Evolutionary conservation across 2,797 vertebrate genomes (phyloP).

Genomic region (Peromyscus nudipes): DNA sequence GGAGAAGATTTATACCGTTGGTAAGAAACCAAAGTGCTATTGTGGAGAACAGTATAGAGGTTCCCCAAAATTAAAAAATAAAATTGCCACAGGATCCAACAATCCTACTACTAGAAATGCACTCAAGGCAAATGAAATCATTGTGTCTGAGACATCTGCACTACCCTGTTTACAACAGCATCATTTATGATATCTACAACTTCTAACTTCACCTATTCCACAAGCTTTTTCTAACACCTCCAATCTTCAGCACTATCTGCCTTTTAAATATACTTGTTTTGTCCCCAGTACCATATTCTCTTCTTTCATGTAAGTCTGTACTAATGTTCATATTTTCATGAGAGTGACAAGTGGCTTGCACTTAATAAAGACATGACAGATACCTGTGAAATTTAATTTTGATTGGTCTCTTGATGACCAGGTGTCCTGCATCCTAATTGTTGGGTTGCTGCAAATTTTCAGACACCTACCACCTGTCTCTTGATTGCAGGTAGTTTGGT

Average conservation of each 20-base stretch:
- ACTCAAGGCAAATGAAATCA: not conserved
- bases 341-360: not conserved
- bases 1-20: not conserved
- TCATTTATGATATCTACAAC: not conserved
- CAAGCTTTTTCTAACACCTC: not conserved
- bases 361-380: not conserved
- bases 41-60: not conserved
- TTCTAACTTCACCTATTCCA: not conserved
- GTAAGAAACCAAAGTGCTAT: not conserved
- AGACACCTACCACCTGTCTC: not conserved
- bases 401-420: not conserved
- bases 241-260: no score
- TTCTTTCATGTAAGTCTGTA: not conserved
- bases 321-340: constrained; percentile 3
- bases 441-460: not conserved
- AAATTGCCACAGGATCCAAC: not conserved
- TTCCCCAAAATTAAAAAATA: not conserved
- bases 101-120: no score
- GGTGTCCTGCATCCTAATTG: not conserved
- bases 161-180: not conserved
- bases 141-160: not conserved
- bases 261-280: not conserved
- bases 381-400: not conserved
- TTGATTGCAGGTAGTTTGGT: not conserved
- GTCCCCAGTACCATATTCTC: not conserved